Base-by-base conservation (phyloP, 2,888 invertebrate species). In the Drosophila mayaguana region DNA sequence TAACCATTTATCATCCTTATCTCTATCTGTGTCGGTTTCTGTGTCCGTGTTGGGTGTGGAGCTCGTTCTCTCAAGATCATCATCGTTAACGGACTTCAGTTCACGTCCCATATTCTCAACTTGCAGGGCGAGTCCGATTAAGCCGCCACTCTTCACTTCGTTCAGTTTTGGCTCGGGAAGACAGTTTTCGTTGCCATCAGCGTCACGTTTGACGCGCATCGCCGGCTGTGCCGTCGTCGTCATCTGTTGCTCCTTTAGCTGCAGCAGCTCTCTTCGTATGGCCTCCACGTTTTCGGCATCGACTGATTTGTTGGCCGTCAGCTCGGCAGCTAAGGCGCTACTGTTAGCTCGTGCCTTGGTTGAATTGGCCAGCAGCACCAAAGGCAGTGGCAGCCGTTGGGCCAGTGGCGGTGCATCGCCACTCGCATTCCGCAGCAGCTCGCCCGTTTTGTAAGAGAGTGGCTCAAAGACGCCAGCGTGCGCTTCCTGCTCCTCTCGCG, bases 381-480 rank as follows among this genome's bases (percentile, higher is more conserved):
- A 65, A 1, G 93, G 93, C 12, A 92, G 68, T 32, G 92, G 91
- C 14, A 87, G 72, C 56, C 89, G 85, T 64, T 88, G 87, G 7
- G 87, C 81, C 9, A 86, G 42, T 1, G 59, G 7, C 6, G 63
- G 69, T 12, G 46, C 65, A 18, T 69, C 56, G 6, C 28, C 62
- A 5, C 67, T 71, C 5, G 32, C 40, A 64, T 84, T 86, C 28
- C 63, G 72, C 0, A 73, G 65, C 7, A 69, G 62, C 20, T 92
- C 92, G 0, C 91, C 92, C 0, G 90, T 85, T 75, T 92, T 91
- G 64, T 92, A 91, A 2, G 93, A 92, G 18, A 91, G 77, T 1
- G 92, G 91, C 63, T 92, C 92, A 53, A 83, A 91, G n/a, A 89
- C 90, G 3, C 79, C 81, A 1, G 75, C 81, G 54, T 86, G 86